Evolutionary conservation across 2,113 vertebrate species (phyloP), one percentile per base, ranked within the genome.

Genomic region (Cettia cetti): DNA sequence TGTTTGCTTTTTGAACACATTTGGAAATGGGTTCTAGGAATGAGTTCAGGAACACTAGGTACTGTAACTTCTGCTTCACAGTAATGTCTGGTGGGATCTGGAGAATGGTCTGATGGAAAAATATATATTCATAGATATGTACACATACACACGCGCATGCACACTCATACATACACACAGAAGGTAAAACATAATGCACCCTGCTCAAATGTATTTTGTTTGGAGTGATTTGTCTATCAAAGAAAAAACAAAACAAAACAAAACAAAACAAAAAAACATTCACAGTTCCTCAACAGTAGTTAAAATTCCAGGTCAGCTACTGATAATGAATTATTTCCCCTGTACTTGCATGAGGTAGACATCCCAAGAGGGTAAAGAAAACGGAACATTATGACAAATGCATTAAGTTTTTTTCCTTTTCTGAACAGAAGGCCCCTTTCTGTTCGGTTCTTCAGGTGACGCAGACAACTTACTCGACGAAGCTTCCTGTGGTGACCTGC

Each of bases 361-460:
- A 97, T 98, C 96, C 97, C 97, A 64, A 97, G 74, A 79, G 94
- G 98, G 96, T 96, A 96, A 96, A 96, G 88, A 93, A 95, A 95
- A 87, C 6, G 61, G 65, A 82, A 95, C 84, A 44, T 71, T 80
- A 86, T 20, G 86, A 95, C 70, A 92, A 96, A 94, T 1, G 49
- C 50, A 59, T 96, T 99, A 99, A 97, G 98, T 98, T 97, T 99
- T 99, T 98, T 99, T 99, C 97, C 99, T 98, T 96, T 99, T 99
- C 95, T 99, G 99, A 97, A 99, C 98, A 53, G 98, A 98, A 96
- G 98, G 98, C 95, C 98, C 99, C 66, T 98, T 98, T 93, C 98
- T 98, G 97, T 96, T 98, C 42, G 98, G 98, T 95, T 99, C 99
- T 96, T 99, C 99, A 3, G 99, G 98, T 11, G 98, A 99, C 0